phyloP scores from a whole-genome alignment of 2,888 invertebrate genomes.

The Drosophila buzzatii region DNA sequence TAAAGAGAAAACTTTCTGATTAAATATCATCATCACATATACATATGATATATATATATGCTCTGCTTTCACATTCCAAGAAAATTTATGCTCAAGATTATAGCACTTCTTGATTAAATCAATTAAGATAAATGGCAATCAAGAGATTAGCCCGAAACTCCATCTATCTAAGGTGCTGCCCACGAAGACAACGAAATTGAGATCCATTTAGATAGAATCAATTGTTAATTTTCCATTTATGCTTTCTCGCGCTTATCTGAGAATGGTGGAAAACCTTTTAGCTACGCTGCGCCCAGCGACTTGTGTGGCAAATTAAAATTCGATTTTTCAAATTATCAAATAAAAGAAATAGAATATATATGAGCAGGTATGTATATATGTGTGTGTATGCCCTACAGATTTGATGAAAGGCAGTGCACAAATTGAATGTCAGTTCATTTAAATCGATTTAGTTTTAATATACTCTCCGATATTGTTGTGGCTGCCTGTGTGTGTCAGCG shows the following conservation, averaged over 20 bases:
- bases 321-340: conserved; percentile 74
- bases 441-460: conserved; percentile 74
- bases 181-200: conserved; percentile 9
- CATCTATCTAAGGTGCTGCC: conserved; percentile 18
- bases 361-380: background rate
- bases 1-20: too few species aligned
- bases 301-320: conserved; percentile 80
- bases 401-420: conserved; percentile 42
- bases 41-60: too few species aligned
- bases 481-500: conserved; percentile 34
- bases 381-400: background rate
- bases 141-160: conserved; percentile 5
- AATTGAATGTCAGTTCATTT: conserved; percentile 67
- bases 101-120: conserved; percentile 3
- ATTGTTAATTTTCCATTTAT: conserved; percentile 48
- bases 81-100: background rate
- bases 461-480: conserved; percentile 40
- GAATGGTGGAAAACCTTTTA: conserved; percentile 73
- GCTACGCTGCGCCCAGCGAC: conserved; percentile 40
- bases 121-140: conserved; percentile 18
- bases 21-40: too few species aligned
- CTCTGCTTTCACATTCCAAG: background rate
- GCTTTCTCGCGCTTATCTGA: conserved; percentile 62
- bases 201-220: conserved; percentile 34
- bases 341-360: conserved; percentile 30